phyloP scores from a whole-genome alignment of 2,888 invertebrate species.

The Diarsia rubi region DNA sequence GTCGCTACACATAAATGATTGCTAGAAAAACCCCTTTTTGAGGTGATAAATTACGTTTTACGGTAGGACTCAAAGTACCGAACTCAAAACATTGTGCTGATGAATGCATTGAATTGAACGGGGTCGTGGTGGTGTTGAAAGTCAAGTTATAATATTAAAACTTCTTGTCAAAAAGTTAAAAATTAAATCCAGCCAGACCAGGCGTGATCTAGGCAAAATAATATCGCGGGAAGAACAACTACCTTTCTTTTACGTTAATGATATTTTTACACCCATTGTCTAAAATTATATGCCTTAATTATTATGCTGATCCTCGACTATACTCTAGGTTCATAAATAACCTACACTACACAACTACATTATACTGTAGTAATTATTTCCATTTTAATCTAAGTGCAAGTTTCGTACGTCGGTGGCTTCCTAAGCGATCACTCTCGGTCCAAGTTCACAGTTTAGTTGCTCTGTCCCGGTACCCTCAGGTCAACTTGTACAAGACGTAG shows the following conservation, averaged over 20 bases:
- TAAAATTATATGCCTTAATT: neutral
- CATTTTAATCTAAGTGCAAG: slow-evolving; percentile 53
- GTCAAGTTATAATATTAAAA: neutral
- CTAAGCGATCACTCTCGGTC: slow-evolving; percentile 53
- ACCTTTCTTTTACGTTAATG: neutral
- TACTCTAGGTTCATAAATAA: neutral
- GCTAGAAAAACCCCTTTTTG: neutral
- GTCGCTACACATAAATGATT: neutral
- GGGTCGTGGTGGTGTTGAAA: neutral
- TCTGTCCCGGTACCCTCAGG: slow-evolving; percentile 59
- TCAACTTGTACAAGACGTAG: slow-evolving; percentile 60
- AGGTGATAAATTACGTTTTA: neutral
- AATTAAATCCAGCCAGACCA: neutral
- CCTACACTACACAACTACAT: slow-evolving; percentile 7
- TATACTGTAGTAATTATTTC: slow-evolving; percentile 40
- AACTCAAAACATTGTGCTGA: neutral
- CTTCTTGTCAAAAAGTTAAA: neutral
- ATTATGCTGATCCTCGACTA: neutral
- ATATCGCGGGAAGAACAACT: neutral
- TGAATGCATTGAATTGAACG: neutral
- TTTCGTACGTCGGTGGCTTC: slow-evolving; percentile 45
- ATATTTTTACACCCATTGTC: neutral
- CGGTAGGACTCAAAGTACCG: too few species aligned
- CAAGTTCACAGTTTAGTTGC: slow-evolving; percentile 59
- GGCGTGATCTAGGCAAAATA: neutral